Evolutionary conservation across 2,113 vertebrate genomes (phyloP).

Genomic region (Ciconia stormi): DNA sequence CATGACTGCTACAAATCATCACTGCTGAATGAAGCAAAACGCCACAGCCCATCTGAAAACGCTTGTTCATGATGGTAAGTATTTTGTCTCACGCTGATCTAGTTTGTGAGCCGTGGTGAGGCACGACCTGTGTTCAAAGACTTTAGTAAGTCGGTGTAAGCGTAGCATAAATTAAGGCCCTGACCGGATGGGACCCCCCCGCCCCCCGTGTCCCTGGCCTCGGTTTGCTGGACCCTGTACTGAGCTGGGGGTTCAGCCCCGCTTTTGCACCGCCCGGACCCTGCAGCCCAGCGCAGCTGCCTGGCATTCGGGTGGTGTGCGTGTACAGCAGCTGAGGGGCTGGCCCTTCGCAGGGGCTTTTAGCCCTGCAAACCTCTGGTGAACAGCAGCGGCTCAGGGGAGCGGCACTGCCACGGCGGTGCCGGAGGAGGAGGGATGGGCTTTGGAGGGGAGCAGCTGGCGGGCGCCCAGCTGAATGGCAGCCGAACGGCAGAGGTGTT

Average conservation of each 20-base stretch:
- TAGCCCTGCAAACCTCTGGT: not conserved
- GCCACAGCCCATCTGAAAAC: rapidly evolving
- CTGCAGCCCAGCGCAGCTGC: not conserved
- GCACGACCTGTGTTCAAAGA: rapidly evolving
- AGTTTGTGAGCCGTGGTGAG: not conserved
- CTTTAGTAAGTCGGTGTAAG: not conserved
- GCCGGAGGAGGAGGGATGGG: not conserved
- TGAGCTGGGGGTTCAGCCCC: not conserved
- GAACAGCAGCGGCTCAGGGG: not conserved
- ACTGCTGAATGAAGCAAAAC: not conserved
- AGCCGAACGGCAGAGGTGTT: not conserved
- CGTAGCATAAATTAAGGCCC: not conserved
- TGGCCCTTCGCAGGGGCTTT: not conserved
- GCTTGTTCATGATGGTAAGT: not conserved
- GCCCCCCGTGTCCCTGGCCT: not conserved
- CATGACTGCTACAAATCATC: not conserved
- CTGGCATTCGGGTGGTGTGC: not conserved
- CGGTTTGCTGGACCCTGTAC: rapidly evolving
- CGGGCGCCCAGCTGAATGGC: not conserved
- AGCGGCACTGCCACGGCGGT: rapidly evolving
- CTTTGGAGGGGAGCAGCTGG: not conserved
- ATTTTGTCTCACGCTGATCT: not conserved
- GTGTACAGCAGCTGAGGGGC: not conserved
- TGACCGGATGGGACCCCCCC: not conserved
- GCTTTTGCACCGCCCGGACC: rapidly evolving